Evolutionary conservation across 2,113 vertebrate species (phyloP), one percentile per base, ranked within the genome.

Genomic region (Balaenoptera acutorostrata): DNA sequence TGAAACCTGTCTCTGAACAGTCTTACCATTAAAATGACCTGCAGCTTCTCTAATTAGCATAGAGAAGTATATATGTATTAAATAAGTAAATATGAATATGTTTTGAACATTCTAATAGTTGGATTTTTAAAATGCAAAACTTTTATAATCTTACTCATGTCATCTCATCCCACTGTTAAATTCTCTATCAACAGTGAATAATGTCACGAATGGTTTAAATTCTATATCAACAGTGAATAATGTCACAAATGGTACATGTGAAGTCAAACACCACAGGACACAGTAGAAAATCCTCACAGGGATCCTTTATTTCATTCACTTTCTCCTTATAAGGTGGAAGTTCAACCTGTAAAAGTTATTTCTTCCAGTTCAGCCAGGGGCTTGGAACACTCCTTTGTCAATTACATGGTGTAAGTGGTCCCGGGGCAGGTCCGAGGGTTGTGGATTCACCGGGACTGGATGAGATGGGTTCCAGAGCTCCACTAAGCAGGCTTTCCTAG

Each of bases 261-360:
- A 94, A 85, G 88, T 85, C 69, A 97, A 68, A 86, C 61, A 97
- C 36, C 81, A 91, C 66, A 96, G 36, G 84, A 92, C 96, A 83
- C 95, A 68, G 75, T 4, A 52, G 77, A 57, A 92, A 71, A 81
- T 77, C 69, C 55, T 90, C 75, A 57, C 14, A 4, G 72, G 39
- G 31, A 93, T 88, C 75, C 66, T 98, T 98, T 98, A 98, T 98
- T 98, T 88, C 49, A 41, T 63, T 88, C 49, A 23, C 52, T 90
- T 92, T 41, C 41, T 36, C 11, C 27, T 87, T 86, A 84, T 5
- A 36, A 94, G 66, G 88, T 86, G 72, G 31, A 61, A 84, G 88
- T 89, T 75, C 93, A 96, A 57, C 36, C 59, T 90, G 64, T 57
- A 18, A 29, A n/a, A 29, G 41, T 57, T 59, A 8, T 82, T 92